Evolutionary conservation across 2,113 vertebrate species (phyloP).

Genomic region (Callopanchax toddi): DNA sequence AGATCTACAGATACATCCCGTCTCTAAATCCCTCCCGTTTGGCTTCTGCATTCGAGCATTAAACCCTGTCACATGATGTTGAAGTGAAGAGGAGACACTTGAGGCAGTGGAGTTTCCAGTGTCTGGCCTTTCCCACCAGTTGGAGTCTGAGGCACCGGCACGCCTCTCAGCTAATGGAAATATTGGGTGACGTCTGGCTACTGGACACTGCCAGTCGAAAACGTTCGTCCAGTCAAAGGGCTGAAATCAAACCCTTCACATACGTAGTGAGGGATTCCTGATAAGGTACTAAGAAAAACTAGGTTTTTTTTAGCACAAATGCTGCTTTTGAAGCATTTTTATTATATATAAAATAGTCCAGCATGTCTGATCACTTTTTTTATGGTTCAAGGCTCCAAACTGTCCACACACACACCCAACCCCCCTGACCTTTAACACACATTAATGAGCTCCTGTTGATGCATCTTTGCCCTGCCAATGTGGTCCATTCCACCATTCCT

Average conservation of each 20-base stretch:
- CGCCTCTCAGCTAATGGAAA: slow-evolving; percentile 61
- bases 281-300: slow-evolving; percentile 15
- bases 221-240: slow-evolving; percentile 56
- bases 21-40: slow-evolving; percentile 74
- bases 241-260: slow-evolving; percentile 61
- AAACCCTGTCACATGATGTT: slow-evolving; percentile 76
- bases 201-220: slow-evolving; percentile 51
- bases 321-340: slow-evolving; percentile 13
- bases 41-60: slow-evolving; percentile 71
- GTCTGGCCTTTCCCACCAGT: slow-evolving; percentile 71
- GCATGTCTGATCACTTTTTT: slow-evolving; percentile 12
- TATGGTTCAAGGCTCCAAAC: slow-evolving; percentile 50
- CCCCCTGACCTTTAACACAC: slow-evolving; percentile 33
- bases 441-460: slow-evolving; percentile 64
- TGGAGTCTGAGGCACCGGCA: slow-evolving; percentile 57
- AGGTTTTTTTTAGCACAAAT: slow-evolving; percentile 11
- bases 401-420: slow-evolving; percentile 38
- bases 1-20: slow-evolving; percentile 77
- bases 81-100: slow-evolving; percentile 68
- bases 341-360: slow-evolving; percentile 7
- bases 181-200: slow-evolving; percentile 69
- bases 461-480: slow-evolving; percentile 55
- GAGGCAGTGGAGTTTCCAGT: slow-evolving; percentile 63
- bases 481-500: slow-evolving; percentile 61
- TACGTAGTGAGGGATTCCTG: slow-evolving; percentile 52